Percentiles rank a stretch among this genome's conserved stretches.
phyloP scores from a whole-genome alignment of 2,797 vertebrate genomes.

The Macropodus opercularis region DNA sequence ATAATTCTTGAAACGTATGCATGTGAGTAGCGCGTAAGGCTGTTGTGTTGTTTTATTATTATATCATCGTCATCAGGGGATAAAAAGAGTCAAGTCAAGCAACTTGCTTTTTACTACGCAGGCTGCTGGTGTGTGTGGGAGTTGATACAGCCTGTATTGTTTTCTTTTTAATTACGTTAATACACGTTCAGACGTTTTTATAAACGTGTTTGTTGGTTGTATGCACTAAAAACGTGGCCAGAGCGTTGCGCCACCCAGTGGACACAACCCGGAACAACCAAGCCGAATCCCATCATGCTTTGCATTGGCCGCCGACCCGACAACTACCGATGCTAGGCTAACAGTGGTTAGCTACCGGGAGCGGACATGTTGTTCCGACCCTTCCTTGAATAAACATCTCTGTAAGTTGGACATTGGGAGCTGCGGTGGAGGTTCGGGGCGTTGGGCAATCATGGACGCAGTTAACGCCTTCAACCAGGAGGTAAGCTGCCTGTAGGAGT shows the following conservation, averaged over 20 bases:
- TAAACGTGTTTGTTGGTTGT: background rate
- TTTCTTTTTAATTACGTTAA: no score
- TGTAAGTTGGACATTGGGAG: conserved; percentile 54
- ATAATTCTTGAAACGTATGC: no score
- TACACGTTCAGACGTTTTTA: no score
- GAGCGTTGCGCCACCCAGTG: conserved; percentile 42
- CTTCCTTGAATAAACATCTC: conserved; percentile 69
- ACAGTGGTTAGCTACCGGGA: conserved; percentile 69
- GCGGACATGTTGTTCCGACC: conserved; percentile 86
- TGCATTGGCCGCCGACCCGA: conserved; percentile 74
- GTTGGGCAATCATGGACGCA: conserved; percentile 81
- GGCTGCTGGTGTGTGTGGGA: no score
- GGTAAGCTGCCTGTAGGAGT: conserved; percentile 62
- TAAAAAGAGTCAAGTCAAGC: no score
- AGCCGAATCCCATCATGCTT: conserved; percentile 75
- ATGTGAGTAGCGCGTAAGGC: no score
- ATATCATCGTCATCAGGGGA: no score
- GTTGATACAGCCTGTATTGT: no score
- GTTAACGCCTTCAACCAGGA: conserved; percentile 87
- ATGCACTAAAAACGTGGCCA: background rate
- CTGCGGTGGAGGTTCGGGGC: conserved; percentile 36
- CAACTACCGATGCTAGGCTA: conserved; percentile 71
- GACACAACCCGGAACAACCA: conserved; percentile 23
- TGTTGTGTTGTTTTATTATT: no score
- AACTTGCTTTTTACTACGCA: no score